Evolutionary conservation across 1,140 invertebrate genomes (phyloP), one percentile per base, ranked within the genome.

Genomic region (Lepidurus arcticus): DNA sequence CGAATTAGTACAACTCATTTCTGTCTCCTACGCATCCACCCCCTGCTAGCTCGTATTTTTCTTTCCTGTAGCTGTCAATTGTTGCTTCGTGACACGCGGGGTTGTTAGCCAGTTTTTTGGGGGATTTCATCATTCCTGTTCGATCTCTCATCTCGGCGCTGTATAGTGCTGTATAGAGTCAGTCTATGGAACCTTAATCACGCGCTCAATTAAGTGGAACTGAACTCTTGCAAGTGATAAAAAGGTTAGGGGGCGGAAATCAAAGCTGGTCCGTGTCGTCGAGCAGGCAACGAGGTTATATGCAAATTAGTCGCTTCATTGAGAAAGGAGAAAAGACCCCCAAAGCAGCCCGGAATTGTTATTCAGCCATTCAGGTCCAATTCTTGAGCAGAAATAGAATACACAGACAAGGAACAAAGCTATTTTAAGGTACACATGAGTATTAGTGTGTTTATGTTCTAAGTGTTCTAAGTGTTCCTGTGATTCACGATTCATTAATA

Each of bases 201-300:
- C 53, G 53, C 53, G 53, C 53, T 65, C 21, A 65, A 65, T 65
- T 65, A 65, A 65, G 53, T 65, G 53, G 53, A 65, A 65, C 53
- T 65, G 53, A 9, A 65, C 53, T 65, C 53, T 9, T 21, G 8
- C 53, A n/a, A 65, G 16, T 65, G 53, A 65, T 65, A 65, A 65
- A 65, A 65, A 65, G 53, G 53, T 65, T 65, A 65, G 53, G 53
- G 47, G 53, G 53, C 53, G 53, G 16, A 65, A 47, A 65, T 65
- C 53, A 65, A 65, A 65, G 53, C 53, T 65, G 21, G 53, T 65
- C 53, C 53, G 13, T 65, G 53, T 65, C 53, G 53, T 21, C 53
- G 53, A 65, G 53, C 53, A 65, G 53, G 53, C 53, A 65, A 65
- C 53, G 53, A 65, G 53, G 53, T 65, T 65, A 65, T 65, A 65